phyloP scores from a whole-genome alignment of 2,797 vertebrate species.

The Schizopygopsis pylzovi region DNA sequence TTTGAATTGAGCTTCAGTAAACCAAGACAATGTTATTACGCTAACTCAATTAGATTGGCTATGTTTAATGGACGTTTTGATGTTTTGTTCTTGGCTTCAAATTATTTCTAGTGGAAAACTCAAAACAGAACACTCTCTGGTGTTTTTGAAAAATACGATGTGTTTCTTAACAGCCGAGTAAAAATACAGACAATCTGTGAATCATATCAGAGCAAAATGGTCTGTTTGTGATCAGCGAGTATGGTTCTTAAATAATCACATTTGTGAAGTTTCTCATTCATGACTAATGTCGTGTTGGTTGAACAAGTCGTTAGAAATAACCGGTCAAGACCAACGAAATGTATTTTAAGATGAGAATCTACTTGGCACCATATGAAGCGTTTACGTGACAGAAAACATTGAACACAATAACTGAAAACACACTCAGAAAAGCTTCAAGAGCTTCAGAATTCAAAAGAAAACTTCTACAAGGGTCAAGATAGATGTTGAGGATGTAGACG shows the following conservation, averaged over 20 bases:
- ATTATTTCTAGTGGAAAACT: slow-evolving; percentile 37
- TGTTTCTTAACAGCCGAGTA: slow-evolving; percentile 16
- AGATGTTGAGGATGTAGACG: not conserved
- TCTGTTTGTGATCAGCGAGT: not conserved
- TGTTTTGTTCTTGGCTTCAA: slow-evolving; percentile 49
- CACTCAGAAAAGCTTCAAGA: not conserved
- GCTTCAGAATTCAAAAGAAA: slow-evolving; percentile 6
- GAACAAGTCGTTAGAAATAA: not conserved
- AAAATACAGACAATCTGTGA: slow-evolving; percentile 19
- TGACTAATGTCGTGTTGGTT: slow-evolving; percentile 20
- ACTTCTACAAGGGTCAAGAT: not conserved
- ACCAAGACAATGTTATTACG: slow-evolving; percentile 56
- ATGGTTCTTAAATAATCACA: not conserved
- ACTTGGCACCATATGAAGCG: not conserved
- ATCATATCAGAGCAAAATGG: not conserved
- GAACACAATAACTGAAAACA: not conserved
- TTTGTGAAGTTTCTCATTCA: slow-evolving; percentile 1
- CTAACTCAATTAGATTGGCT: slow-evolving; percentile 58
- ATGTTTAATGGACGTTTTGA: slow-evolving; percentile 52
- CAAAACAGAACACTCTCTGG: slow-evolving; percentile 38
- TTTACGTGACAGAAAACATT: not conserved
- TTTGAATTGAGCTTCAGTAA: slow-evolving; percentile 59
- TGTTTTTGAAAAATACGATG: slow-evolving; percentile 29
- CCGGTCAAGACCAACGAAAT: slow-evolving; percentile 19
- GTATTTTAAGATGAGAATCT: slow-evolving; percentile 3